A percentile compares a stretch with the other conserved stretches of the same genome.
phyloP scores from a whole-genome alignment of 2,888 invertebrate genomes.

The Cephus pulcher region DNA sequence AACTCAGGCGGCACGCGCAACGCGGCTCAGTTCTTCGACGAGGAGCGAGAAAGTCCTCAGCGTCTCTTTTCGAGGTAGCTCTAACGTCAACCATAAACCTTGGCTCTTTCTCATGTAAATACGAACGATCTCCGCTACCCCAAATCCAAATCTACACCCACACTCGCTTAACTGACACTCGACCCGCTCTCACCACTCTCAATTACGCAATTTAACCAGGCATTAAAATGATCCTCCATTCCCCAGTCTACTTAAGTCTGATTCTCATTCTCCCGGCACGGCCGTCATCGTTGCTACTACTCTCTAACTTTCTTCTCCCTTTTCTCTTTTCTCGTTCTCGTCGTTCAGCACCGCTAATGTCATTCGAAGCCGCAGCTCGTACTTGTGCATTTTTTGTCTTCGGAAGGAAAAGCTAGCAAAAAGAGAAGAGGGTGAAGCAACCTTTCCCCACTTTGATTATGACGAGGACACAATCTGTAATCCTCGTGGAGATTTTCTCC shows the following conservation, averaged over 20 bases:
- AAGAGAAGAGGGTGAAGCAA: conserved; percentile 23
- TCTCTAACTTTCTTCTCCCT: conserved; percentile 15
- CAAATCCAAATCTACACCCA: neutral
- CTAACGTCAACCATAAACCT: conserved; percentile 53
- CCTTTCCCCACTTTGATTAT: conserved; percentile 48
- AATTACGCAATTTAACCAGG: conserved; percentile 58
- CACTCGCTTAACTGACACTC: neutral
- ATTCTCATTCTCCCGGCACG: conserved; percentile 9
- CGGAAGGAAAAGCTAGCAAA: neutral
- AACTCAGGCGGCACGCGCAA: no score
- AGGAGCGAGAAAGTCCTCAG: neutral
- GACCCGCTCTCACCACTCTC: conserved; percentile 38
- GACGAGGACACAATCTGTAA: conserved; percentile 37
- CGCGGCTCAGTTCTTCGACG: no score
- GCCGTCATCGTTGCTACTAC: conserved; percentile 24
- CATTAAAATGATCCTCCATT: conserved; percentile 57
- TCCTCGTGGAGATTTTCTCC: neutral
- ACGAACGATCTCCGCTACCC: conserved; percentile 30
- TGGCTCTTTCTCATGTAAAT: conserved; percentile 54
- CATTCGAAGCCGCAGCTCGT: neutral
- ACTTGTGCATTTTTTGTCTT: conserved; percentile 17
- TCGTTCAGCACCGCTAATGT: conserved; percentile 11
- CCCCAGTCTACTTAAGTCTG: conserved; percentile 50
- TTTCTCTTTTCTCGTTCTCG: conserved; percentile 24
- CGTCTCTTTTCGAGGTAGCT: conserved; percentile 5